Percentiles rank a stretch among this genome's conserved stretches.
Evolutionary conservation across 2,113 vertebrate species (phyloP).

Genomic region (Dipodomys stephensi): DNA sequence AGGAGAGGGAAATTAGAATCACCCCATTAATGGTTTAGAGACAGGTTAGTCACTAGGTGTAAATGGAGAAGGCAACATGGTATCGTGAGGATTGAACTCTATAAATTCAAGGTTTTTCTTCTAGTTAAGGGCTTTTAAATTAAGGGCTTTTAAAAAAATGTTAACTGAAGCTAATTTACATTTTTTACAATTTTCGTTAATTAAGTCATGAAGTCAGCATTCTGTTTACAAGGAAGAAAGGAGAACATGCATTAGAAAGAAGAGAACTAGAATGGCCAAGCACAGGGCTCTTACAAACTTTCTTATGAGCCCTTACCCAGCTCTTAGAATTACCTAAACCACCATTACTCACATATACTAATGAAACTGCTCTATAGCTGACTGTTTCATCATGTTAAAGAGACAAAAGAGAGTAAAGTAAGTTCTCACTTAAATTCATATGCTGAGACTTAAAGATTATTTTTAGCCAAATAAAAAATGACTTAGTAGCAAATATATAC

Average conservation of each 20-base stretch:
- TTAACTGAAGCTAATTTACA: slow-evolving; percentile 54
- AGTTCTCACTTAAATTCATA: slow-evolving; percentile 70
- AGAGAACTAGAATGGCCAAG: slow-evolving; percentile 70
- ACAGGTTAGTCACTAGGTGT: slow-evolving; percentile 84
- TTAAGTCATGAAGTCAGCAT: slow-evolving; percentile 80
- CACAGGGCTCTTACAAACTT: slow-evolving; percentile 64
- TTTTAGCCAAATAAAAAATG: slow-evolving; percentile 53
- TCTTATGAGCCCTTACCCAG: slow-evolving; percentile 57
- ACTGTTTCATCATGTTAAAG: slow-evolving; percentile 74
- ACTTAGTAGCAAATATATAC: slow-evolving; percentile 21
- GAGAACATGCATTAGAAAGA: slow-evolving; percentile 80
- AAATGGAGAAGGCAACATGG: slow-evolving; percentile 81
- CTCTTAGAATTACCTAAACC: slow-evolving; percentile 51
- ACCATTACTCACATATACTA: slow-evolving; percentile 77
- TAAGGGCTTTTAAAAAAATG: neutral
- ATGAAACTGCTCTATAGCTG: slow-evolving; percentile 75
- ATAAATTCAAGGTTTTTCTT: slow-evolving; percentile 59
- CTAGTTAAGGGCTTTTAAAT: slow-evolving; percentile 23
- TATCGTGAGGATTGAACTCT: slow-evolving; percentile 70
- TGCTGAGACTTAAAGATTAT: slow-evolving; percentile 46
- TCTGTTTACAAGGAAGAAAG: slow-evolving; percentile 81
- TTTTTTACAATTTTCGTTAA: slow-evolving; percentile 61
- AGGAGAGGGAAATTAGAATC: slow-evolving; percentile 95
- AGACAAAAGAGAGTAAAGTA: slow-evolving; percentile 78
- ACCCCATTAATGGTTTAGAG: slow-evolving; percentile 87